Conservation (phyloP, 2,113 vertebrate genomes). For the Thymallus thymallus region DNA sequence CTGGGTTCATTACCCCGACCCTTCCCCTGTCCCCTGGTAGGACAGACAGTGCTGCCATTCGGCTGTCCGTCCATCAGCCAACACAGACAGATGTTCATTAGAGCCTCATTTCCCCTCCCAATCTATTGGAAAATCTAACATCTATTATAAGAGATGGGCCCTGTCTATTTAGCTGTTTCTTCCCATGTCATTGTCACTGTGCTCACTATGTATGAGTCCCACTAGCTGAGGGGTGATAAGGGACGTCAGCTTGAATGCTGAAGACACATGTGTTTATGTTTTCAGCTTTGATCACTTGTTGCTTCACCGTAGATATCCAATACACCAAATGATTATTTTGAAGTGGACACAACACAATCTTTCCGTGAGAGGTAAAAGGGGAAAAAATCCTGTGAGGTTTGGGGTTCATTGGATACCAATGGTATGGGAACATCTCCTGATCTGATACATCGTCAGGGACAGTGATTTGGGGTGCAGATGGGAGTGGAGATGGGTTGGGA, state of each 20-base stretch:
- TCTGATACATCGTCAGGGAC: not conserved
- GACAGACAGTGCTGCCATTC: constrained; percentile 35
- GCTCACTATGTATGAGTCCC: not conserved
- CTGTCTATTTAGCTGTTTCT: constrained; percentile 15
- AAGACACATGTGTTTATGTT: too few species aligned
- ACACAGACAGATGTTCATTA: constrained; percentile 66
- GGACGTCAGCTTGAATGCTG: not conserved
- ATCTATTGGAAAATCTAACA: constrained; percentile 34
- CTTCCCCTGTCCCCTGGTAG: constrained; percentile 41
- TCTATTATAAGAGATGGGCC: constrained; percentile 41
- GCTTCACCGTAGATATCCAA: too few species aligned
- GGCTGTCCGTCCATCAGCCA: constrained; percentile 45
- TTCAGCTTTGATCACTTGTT: too few species aligned
- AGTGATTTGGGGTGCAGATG: constrained; percentile 27
- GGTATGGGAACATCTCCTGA: not conserved
- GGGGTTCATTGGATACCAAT: not conserved
- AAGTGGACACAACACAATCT: too few species aligned
- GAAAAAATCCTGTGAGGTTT: not conserved
- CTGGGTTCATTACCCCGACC: constrained; percentile 60
- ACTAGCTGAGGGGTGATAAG: not conserved
- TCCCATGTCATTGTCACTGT: constrained; percentile 23
- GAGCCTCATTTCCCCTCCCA: not conserved
- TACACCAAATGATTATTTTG: too few species aligned
- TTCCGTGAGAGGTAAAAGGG: not conserved
- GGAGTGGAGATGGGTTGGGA: constrained; percentile 27